Conservation (phyloP, 2,113 vertebrate genomes). For the Machaerirhynchus nigripectus region DNA sequence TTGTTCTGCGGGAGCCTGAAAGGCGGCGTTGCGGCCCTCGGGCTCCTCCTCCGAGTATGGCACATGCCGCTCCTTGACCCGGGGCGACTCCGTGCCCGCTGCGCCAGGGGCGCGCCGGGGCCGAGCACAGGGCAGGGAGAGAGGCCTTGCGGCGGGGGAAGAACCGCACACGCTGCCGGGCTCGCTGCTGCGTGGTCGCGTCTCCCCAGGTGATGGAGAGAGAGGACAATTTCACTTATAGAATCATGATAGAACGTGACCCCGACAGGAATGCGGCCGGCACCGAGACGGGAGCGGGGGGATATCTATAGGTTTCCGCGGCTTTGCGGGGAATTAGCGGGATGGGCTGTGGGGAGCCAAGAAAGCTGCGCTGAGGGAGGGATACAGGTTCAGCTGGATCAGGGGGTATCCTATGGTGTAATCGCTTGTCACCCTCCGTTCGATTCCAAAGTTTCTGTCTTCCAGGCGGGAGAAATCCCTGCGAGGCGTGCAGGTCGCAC, state of each 20-base stretch:
- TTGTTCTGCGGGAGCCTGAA: background rate
- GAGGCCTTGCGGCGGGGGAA: background rate
- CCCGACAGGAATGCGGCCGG: background rate
- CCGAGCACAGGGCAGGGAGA: background rate
- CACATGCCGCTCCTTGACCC: background rate
- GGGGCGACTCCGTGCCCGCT: background rate
- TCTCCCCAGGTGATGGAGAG: background rate
- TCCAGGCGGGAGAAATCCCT: background rate
- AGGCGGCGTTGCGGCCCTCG: background rate
- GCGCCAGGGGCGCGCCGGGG: background rate
- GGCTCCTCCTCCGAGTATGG: background rate
- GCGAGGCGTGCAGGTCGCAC: rapidly evolving
- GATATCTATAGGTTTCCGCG: background rate
- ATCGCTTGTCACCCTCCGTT: rapidly evolving
- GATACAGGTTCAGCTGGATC: background rate
- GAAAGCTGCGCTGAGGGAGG: background rate
- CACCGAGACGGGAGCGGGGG: background rate
- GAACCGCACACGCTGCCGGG: background rate
- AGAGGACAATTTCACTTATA: background rate
- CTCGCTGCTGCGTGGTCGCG: background rate
- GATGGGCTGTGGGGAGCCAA: background rate
- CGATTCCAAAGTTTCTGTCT: background rate
- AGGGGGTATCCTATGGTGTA: background rate
- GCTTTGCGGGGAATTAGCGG: background rate
- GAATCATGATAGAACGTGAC: background rate